phyloP scores from a whole-genome alignment of 2,888 invertebrate species.

The Pterostichus madidus region DNA sequence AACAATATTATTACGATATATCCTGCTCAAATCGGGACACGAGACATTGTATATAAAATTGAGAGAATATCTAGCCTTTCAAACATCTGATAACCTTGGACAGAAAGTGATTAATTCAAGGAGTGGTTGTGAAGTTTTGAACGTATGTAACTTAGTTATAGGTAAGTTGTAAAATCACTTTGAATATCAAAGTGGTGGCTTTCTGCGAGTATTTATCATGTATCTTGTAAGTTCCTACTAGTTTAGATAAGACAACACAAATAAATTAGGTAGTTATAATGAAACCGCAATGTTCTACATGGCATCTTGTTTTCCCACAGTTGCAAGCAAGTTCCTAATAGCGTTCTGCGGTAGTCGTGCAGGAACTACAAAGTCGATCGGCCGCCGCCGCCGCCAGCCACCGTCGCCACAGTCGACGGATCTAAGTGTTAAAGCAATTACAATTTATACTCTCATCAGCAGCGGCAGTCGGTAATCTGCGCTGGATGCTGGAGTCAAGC shows the following conservation, averaged over 20 bases:
- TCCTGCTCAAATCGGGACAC: too few species aligned
- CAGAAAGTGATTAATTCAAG: too few species aligned
- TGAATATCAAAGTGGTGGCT: conserved; percentile 25
- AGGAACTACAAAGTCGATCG: conserved; percentile 18
- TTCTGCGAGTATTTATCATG: conserved; percentile 29
- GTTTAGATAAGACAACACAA: conserved; percentile 46
- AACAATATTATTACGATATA: too few species aligned
- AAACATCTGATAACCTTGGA: too few species aligned
- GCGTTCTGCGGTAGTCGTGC: conserved; percentile 43
- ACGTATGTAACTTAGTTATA: neutral
- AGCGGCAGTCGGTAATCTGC: conserved; percentile 14
- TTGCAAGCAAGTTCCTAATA: conserved; percentile 55
- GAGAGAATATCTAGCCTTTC: too few species aligned
- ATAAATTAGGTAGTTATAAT: conserved; percentile 48
- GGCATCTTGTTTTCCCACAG: conserved; percentile 41
- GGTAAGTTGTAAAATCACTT: conserved; percentile 29
- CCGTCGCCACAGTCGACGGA: conserved; percentile 2
- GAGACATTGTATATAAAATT: too few species aligned
- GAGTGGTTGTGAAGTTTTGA: too few species aligned
- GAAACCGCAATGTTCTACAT: conserved; percentile 44
- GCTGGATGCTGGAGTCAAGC: conserved; percentile 71
- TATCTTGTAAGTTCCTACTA: conserved; percentile 32
- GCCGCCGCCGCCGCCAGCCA: neutral
- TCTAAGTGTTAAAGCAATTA: conserved; percentile 60
- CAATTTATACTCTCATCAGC: conserved; percentile 60